Base-by-base conservation (phyloP, 2,797 vertebrate genomes). In the Sebastes vulpes region DNA sequence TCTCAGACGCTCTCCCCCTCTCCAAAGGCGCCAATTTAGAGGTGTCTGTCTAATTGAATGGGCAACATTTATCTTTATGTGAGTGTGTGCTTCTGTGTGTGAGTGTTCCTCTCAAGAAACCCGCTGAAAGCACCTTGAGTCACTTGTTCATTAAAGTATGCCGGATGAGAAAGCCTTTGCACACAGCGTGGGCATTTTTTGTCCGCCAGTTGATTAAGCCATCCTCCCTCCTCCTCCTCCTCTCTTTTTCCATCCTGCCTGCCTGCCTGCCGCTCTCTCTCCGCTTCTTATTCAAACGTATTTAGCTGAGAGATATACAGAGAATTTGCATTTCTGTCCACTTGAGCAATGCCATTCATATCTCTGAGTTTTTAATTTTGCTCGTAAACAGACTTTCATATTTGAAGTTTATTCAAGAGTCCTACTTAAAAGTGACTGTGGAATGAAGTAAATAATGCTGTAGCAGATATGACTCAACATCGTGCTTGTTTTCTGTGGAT, bases 71-170 rank as follows among this genome's bases (percentile, higher is more conserved):
- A 89, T 90, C 72, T 90, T 54, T 67, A 6, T 68, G 67, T 82
- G 67, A 60, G 58, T 59, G 80, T 59, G 78, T 73, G 72, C 46
- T n/a, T 46, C 65, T 53, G 64, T 65, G 54, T 65, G 80, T 60
- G 57, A 21, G 82, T 75, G 72, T 68, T 79, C 50, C 50, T 88
- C 65, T 72, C 61, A 70, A 80, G 68, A 82, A 82, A 77, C 42
- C 58, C 32, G 18, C 60, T 85, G 75, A 90, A 90, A 91, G 91
- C 83, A 88, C 89, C 88, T 92, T 67, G 83, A 92, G 82, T 89
- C 83, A 77, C 89, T 88, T 83, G 87, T 90, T 93, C 91, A 94
- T 94, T 93, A 95, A 90, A 92, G 85, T 70, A 26, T 77, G 81
- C 78, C 53, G 72, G 72, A 79, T 72, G 71, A 78, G 79, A 86